These are phyloP conservation scores for Amphiduros pacificus DNA, from an alignment of 2,888 invertebrate species.

Conservation along the genomic window DNA sequence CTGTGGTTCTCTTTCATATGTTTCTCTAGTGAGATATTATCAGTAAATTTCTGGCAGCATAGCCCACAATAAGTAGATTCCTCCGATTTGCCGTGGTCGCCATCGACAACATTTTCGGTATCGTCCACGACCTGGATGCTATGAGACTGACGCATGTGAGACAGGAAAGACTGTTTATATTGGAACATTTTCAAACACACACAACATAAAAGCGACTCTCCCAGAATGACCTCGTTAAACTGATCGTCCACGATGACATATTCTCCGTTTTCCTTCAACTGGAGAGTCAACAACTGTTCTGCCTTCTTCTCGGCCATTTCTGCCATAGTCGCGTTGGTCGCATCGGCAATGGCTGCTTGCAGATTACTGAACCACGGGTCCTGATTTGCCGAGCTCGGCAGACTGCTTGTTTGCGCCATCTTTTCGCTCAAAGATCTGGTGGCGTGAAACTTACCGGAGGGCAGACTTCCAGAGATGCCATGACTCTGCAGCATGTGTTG, in stretches of 20 bases:
- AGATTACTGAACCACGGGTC: not conserved
- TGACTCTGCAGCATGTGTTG: not conserved
- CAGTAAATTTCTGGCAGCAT: not conserved
- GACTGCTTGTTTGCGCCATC: no score
- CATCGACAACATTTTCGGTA: not conserved
- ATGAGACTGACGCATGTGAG: not conserved
- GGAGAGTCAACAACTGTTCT: not conserved
- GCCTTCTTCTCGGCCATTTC: no score
- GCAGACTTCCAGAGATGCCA: not conserved
- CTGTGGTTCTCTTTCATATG: not conserved
- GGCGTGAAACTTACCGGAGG: not conserved
- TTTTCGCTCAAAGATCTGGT: no score
- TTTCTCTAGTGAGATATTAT: not conserved
- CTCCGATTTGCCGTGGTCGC: not conserved
- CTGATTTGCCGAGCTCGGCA: no score
- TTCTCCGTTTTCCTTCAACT: not conserved
- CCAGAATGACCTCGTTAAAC: not conserved
- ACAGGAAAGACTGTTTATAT: not conserved
- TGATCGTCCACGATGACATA: not conserved
- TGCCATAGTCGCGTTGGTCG: no score
- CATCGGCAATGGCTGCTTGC: no score
- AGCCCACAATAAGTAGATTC: not conserved
- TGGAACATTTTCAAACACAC: not conserved
- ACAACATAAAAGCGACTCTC: slow-evolving; percentile 1
- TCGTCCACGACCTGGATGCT: not conserved